phyloP scores from a whole-genome alignment of 2,888 invertebrate species.

The Hemaris fuciformis region DNA sequence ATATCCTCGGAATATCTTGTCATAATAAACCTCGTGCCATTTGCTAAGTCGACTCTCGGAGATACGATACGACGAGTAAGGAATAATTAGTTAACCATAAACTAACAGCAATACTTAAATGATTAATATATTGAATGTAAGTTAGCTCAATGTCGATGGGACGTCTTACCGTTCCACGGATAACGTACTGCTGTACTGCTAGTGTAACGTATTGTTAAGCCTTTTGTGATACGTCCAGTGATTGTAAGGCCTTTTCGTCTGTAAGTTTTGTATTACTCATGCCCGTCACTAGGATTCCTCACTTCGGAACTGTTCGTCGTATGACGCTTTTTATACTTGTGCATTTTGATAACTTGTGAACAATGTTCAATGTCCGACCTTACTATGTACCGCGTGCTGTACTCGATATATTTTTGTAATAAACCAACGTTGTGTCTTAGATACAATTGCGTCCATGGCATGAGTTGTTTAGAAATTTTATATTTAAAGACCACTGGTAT shows the following conservation, averaged over 20 bases:
- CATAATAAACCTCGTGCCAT: constrained; percentile 79
- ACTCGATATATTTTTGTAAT: background rate
- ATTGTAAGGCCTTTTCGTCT: constrained; percentile 31
- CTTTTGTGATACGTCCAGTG: constrained; percentile 81
- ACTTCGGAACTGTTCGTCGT: background rate
- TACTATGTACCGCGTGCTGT: background rate
- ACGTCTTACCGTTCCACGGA: constrained; percentile 78
- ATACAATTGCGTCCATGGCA: constrained; percentile 31
- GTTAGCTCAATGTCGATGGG: constrained; percentile 79
- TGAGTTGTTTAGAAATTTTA: constrained; percentile 38
- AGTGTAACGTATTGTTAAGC: constrained; percentile 70
- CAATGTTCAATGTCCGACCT: background rate
- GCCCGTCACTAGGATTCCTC: constrained; percentile 22
- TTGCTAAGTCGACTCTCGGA: constrained; percentile 67
- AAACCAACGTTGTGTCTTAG: constrained; percentile 22
- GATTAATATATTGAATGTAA: constrained; percentile 75
- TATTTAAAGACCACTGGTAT: constrained; percentile 59
- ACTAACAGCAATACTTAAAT: constrained; percentile 80
- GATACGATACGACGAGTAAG: constrained; percentile 60
- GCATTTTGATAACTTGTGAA: background rate
- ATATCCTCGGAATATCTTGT: constrained; percentile 66
- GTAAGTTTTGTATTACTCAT: constrained; percentile 35
- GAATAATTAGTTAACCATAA: constrained; percentile 68
- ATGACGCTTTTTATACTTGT: background rate
- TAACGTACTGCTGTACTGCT: constrained; percentile 76